These are phyloP conservation scores for Chrysolina americana DNA, from an alignment of 2,888 invertebrate species.

Conservation along the genomic window DNA sequence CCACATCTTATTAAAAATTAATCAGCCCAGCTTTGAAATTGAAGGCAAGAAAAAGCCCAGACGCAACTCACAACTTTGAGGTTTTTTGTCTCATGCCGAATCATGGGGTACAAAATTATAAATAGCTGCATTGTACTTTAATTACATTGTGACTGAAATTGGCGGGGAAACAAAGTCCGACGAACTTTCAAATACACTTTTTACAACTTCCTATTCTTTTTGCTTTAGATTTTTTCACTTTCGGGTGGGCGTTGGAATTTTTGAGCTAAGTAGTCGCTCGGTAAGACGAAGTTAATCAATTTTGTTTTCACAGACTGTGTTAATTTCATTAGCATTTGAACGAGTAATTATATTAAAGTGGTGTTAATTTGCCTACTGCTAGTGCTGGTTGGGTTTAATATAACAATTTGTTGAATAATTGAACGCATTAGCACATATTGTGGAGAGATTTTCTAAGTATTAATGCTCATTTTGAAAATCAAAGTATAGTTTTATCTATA, in stretches of 20 bases:
- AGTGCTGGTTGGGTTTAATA: slow-evolving; percentile 51
- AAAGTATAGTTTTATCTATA: no score
- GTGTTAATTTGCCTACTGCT: slow-evolving; percentile 51
- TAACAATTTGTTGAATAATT: no score
- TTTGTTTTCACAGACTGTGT: slow-evolving; percentile 47
- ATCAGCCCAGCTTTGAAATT: slow-evolving; percentile 64
- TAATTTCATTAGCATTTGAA: slow-evolving; percentile 58
- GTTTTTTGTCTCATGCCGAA: slow-evolving; percentile 23
- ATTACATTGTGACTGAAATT: slow-evolving; percentile 49
- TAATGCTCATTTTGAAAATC: no score
- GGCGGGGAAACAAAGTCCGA: slow-evolving; percentile 29
- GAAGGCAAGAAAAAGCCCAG: slow-evolving; percentile 57
- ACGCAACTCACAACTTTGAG: slow-evolving; percentile 35
- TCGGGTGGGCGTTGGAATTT: slow-evolving; percentile 46
- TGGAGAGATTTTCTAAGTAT: no score
- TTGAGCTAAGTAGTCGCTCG: slow-evolving; percentile 32
- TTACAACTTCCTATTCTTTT: slow-evolving; percentile 39
- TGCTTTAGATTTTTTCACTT: slow-evolving; percentile 43
- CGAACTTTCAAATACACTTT: slow-evolving; percentile 37
- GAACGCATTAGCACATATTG: no score
- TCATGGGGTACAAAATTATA: slow-evolving; percentile 48
- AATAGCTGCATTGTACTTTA: slow-evolving; percentile 45
- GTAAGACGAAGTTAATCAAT: slow-evolving; percentile 44
- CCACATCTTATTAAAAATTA: slow-evolving; percentile 66
- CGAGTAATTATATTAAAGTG: slow-evolving; percentile 54